Percentiles rank a stretch among this genome's conserved stretches.
Evolutionary conservation across 2,113 vertebrate genomes (phyloP).

Genomic region (Puma concolor): DNA sequence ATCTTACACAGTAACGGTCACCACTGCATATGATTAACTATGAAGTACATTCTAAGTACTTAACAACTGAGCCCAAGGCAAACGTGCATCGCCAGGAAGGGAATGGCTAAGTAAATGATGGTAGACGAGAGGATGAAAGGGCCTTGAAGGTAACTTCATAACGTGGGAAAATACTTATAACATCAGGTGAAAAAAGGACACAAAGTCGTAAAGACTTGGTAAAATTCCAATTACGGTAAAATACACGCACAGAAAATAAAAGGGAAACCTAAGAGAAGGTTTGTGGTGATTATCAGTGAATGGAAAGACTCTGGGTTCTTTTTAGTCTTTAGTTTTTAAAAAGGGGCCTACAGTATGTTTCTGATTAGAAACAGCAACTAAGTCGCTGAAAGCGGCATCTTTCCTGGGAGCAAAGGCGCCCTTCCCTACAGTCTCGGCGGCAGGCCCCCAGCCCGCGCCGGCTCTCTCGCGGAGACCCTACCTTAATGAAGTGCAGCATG

Average conservation of each 20-base stretch:
- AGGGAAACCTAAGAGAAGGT: not conserved
- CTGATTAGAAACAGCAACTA: not conserved
- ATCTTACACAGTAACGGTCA: not conserved
- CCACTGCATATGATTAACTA: not conserved
- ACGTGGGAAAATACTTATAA: not conserved
- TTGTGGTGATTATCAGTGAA: not conserved
- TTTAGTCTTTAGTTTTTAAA: not conserved
- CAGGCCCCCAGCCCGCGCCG: fast-evolving
- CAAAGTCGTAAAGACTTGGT: not conserved
- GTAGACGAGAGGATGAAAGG: not conserved
- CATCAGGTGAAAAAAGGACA: not conserved
- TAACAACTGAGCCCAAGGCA: not conserved
- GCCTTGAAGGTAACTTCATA: not conserved
- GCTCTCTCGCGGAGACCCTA: slow-evolving; percentile 64
- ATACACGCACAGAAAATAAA: not conserved
- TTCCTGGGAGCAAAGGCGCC: not conserved
- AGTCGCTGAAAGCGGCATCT: not conserved
- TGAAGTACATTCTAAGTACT: not conserved
- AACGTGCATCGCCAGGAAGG: not conserved
- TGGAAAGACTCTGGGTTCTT: not conserved
- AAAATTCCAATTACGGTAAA: slow-evolving; percentile 1
- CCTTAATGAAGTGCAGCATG: slow-evolving; percentile 96
- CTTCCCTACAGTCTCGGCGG: fast-evolving
- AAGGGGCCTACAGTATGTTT: not conserved
- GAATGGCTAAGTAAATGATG: not conserved